These are phyloP conservation scores for Ennomos quercinarius DNA, from an alignment of 2,888 invertebrate genomes.

Conservation along the genomic window DNA sequence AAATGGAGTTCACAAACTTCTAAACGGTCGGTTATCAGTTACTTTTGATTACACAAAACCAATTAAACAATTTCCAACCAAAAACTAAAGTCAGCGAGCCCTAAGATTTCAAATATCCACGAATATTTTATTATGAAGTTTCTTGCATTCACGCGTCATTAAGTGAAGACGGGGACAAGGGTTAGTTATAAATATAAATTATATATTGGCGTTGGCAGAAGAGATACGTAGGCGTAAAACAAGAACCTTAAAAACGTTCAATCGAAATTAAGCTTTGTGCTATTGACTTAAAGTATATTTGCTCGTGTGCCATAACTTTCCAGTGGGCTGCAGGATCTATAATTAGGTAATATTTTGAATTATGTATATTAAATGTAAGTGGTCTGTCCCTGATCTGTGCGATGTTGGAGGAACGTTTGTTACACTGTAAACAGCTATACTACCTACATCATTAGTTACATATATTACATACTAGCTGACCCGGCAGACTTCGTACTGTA, in stretches of 20 bases:
- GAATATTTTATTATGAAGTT: not conserved
- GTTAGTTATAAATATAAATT: conserved; percentile 6
- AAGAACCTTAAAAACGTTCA: not conserved
- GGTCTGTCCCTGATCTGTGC: conserved; percentile 14
- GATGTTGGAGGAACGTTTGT: not conserved
- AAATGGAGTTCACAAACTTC: too few species aligned
- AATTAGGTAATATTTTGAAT: conserved; percentile 27
- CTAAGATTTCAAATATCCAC: too few species aligned
- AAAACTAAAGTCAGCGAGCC: too few species aligned
- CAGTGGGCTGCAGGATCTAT: conserved; percentile 48
- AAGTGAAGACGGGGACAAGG: conserved; percentile 5
- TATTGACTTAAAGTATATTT: not conserved
- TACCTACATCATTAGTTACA: too few species aligned
- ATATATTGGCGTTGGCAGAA: conserved; percentile 14
- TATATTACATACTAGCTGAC: too few species aligned
- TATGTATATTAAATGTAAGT: conserved; percentile 20
- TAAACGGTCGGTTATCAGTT: too few species aligned
- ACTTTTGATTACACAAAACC: too few species aligned
- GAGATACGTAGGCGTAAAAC: conserved; percentile 20
- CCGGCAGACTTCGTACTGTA: too few species aligned
- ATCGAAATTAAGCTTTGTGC: conserved; percentile 6
- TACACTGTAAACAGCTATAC: too few species aligned
- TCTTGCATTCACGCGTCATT: not conserved
- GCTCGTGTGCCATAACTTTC: not conserved
- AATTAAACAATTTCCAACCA: too few species aligned